These are phyloP conservation scores for Polypterus bichir DNA, from an alignment of 2,113 vertebrate species.

Conservation along the genomic window DNA sequence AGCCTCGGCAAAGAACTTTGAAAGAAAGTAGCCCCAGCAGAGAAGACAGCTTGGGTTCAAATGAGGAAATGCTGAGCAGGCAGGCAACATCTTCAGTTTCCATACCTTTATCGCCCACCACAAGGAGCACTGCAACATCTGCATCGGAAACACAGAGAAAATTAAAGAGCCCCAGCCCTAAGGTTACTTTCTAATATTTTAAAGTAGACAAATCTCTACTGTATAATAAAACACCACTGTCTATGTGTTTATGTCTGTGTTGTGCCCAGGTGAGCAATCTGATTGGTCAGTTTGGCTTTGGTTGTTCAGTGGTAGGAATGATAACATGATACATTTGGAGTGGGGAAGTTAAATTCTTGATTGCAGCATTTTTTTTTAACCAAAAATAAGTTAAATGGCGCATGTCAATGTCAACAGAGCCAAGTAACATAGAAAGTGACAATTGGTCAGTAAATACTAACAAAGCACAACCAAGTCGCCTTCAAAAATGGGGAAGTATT, in stretches of 20 bases:
- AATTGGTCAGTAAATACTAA: no score
- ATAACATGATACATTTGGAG: no score
- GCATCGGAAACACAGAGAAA: slow-evolving; percentile 21
- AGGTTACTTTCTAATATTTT: slow-evolving; percentile 29
- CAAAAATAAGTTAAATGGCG: no score
- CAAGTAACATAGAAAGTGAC: no score
- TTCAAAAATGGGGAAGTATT: no score
- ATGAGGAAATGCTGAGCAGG: slow-evolving; percentile 25
- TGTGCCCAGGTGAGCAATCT: no score
- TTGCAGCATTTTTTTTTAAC: no score
- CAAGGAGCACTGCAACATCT: slow-evolving; percentile 17
- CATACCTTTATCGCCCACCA: slow-evolving; percentile 26
- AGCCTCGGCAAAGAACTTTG: slow-evolving; percentile 47
- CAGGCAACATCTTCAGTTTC: slow-evolving; percentile 30
- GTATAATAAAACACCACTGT: background rate
- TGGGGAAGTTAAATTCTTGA: no score
- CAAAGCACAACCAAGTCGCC: no score
- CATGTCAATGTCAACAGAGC: no score
- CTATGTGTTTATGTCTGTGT: background rate
- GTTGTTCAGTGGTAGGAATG: no score
- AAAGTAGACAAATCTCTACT: slow-evolving; percentile 1
- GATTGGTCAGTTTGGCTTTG: no score
- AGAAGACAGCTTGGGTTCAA: slow-evolving; percentile 27
- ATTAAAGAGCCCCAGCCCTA: slow-evolving; percentile 25
- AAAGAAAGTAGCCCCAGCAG: slow-evolving; percentile 25